A percentile compares a stretch with the other conserved stretches of the same genome.
Conservation (phyloP, 2,113 vertebrate genomes). For the Mustelus asterias region DNA sequence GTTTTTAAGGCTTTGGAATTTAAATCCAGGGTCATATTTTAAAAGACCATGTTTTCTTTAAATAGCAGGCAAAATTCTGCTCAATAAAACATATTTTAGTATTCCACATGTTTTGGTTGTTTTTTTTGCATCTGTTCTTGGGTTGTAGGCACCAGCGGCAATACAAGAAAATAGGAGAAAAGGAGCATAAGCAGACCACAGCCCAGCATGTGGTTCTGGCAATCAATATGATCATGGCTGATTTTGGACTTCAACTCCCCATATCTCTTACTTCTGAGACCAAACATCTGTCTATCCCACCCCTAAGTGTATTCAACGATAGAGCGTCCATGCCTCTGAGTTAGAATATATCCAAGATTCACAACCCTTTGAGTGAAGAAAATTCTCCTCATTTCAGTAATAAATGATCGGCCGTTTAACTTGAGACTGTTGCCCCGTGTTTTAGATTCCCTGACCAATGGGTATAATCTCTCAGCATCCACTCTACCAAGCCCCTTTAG, state of each 20-base stretch:
- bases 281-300: background rate
- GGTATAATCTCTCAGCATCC: background rate
- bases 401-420: background rate
- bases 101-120: background rate
- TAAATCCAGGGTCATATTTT: no score
- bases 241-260: background rate
- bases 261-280: background rate
- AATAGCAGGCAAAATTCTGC: background rate
- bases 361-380: background rate
- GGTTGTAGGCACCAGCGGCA: background rate
- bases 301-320: background rate
- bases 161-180: background rate
- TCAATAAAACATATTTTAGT: background rate
- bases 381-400: background rate
- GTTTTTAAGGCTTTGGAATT: no score
- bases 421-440: background rate
- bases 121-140: background rate
- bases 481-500: background rate
- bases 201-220: no score
- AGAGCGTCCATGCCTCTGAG: background rate
- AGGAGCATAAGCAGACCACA: background rate
- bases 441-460: background rate
- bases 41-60: background rate
- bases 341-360: background rate
- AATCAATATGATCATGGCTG: background rate